phyloP scores from a whole-genome alignment of 2,113 vertebrate species.

The Anarhynchus alexandrinus region DNA sequence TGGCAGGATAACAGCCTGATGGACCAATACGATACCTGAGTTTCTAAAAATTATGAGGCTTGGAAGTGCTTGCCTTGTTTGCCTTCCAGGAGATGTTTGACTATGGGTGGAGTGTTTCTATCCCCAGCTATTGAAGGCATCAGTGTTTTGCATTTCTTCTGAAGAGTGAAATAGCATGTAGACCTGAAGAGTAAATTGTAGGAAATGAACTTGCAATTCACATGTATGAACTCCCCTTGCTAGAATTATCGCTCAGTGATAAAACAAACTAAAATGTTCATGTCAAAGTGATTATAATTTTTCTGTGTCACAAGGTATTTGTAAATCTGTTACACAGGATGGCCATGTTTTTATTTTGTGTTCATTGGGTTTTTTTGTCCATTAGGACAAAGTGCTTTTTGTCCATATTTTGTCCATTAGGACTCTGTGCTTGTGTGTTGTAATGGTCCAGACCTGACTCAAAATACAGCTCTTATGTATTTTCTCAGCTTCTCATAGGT shows the following conservation, averaged over 20 bases:
- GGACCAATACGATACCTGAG: background rate
- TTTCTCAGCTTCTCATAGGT: background rate
- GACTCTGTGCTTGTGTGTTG: background rate
- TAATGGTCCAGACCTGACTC: background rate
- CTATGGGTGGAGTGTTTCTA: background rate
- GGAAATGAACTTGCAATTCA: background rate
- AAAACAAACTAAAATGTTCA: background rate
- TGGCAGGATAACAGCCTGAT: background rate
- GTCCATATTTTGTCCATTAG: background rate
- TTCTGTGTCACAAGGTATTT: background rate
- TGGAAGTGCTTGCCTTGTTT: background rate
- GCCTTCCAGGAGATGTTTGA: background rate
- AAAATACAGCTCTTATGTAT: rapidly evolving
- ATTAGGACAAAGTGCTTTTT: background rate
- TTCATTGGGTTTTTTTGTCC: background rate
- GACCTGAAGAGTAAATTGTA: background rate
- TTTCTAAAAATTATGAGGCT: background rate
- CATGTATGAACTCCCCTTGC: background rate
- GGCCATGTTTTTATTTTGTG: background rate
- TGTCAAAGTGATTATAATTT: background rate
- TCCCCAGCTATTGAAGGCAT: background rate
- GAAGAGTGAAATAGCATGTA: background rate
- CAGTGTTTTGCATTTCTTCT: background rate
- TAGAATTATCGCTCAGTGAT: background rate
- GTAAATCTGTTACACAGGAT: background rate